Conservation (phyloP, 2,113 vertebrate species). For the Alexandromys fortis region DNA sequence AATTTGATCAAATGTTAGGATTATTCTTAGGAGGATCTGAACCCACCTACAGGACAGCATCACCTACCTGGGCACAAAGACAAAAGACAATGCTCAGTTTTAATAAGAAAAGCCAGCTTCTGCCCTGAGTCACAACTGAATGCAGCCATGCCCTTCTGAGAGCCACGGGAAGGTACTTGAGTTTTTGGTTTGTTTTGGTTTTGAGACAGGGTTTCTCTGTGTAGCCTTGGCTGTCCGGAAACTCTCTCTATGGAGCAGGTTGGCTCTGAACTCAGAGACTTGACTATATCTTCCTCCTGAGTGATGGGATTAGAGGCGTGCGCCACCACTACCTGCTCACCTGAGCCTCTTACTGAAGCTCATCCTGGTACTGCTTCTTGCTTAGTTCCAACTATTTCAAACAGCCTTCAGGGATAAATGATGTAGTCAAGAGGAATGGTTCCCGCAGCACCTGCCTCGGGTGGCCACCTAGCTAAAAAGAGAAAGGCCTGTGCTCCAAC, state of each 20-base stretch:
- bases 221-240: not conserved
- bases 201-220: not conserved
- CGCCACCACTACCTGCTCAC: fast-evolving
- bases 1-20: conserved; percentile 30
- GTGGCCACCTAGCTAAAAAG: not conserved
- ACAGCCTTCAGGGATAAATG: not conserved
- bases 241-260: not conserved
- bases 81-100: not conserved
- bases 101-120: not conserved
- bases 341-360: not conserved
- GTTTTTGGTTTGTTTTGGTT: not conserved
- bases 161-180: not conserved
- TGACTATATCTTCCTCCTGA: not conserved
- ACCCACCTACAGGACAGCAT: not conserved
- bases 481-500: not conserved
- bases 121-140: not conserved
- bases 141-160: not conserved
- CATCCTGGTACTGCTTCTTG: not conserved
- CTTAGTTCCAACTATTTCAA: not conserved
- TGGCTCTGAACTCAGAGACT: not conserved
- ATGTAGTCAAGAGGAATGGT: not conserved
- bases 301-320: not conserved
- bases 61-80: not conserved
- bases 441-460: not conserved
- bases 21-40: conserved; percentile 2